phyloP scores from a whole-genome alignment of 2,797 vertebrate species.

The Schizopygopsis malacanthus region DNA sequence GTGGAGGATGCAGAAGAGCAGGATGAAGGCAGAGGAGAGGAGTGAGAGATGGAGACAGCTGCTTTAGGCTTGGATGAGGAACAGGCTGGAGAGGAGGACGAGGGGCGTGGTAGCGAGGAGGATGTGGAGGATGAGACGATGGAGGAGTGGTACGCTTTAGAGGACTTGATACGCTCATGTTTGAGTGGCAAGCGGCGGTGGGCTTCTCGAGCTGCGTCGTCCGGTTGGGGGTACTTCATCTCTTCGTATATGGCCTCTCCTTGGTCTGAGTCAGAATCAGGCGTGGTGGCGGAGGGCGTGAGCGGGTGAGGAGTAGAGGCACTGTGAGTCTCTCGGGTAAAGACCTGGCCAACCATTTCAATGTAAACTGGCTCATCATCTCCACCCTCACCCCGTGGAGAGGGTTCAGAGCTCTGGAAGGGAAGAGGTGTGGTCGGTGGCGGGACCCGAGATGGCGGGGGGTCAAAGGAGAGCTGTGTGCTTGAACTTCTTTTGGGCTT shows the following conservation, averaged over 20 bases:
- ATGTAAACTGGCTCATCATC: conserved; percentile 93
- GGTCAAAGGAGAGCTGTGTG: conserved; percentile 85
- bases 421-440: conserved; percentile 75
- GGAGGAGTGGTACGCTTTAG: conserved; percentile 76
- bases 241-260: conserved; percentile 95
- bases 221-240: conserved; percentile 89
- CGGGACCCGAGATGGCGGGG: conserved; percentile 73
- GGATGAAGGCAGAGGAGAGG: conserved; percentile 76
- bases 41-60: conserved; percentile 79
- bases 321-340: conserved; percentile 77
- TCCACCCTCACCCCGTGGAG: conserved; percentile 68
- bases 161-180: conserved; percentile 76
- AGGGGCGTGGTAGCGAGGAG: conserved; percentile 74
- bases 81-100: conserved; percentile 72
- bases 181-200: conserved; percentile 75
- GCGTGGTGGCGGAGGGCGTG: conserved; percentile 78
- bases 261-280: conserved; percentile 90
- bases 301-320: conserved; percentile 76
- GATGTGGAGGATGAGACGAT: conserved; percentile 66
- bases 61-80: conserved; percentile 82
- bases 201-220: conserved; percentile 71
- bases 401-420: conserved; percentile 75
- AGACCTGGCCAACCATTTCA: conserved; percentile 93
- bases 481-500: conserved; percentile 92
- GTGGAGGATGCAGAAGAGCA: conserved; percentile 77